Evolutionary conservation across 2,113 vertebrate genomes (phyloP), one percentile per base, ranked within the genome.

Genomic region (Tychaedon coryphoeus): DNA sequence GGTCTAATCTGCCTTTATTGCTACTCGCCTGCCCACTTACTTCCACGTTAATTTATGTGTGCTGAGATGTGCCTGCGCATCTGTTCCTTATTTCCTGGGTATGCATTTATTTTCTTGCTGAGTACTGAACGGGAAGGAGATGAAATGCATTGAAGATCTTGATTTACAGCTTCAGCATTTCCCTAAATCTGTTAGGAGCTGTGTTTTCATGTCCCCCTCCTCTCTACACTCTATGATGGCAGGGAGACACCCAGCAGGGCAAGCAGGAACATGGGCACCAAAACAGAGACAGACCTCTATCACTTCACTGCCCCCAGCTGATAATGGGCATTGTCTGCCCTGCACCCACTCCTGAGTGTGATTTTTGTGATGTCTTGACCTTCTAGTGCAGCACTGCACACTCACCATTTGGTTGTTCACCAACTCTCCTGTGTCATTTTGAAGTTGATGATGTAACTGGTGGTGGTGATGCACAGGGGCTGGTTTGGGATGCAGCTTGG

Each of bases 11-110:
- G 73, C 50, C 76, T 87, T 91, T 64, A 73, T 33, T 90, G 62
- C 66, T 90, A 3, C 66, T 72, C 0, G 6, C 93, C 78, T 83
- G 58, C 51, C 73, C 24, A 38, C 67, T 94, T 54, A 58, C 87
- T 95, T 82, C 58, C 29, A 43, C 15, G 20, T 47, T 96, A 85
- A 87, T 95, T 95, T 91, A 90, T 90, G 77, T 92, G 90, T 88
- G 85, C 74, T 60, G 34, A 62, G 81, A 95, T 93, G 85, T 0
- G 56, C 67, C 67, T 56, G 58, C 0, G 28, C 94, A 95, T 95
- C 94, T 95, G 96, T 96, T 97, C 93, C 47, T 90, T 91, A 95
- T 96, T 97, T 96, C 95, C 96, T 94, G 78, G 73, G 71, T 40
- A 79, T 86, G 94, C 66, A 54, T 93, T 95, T 93, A 80, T 91